Percentiles rank a stretch among this genome's conserved stretches.
Conservation (phyloP, 2,888 invertebrate genomes). For the Parthenolecanium corni region DNA sequence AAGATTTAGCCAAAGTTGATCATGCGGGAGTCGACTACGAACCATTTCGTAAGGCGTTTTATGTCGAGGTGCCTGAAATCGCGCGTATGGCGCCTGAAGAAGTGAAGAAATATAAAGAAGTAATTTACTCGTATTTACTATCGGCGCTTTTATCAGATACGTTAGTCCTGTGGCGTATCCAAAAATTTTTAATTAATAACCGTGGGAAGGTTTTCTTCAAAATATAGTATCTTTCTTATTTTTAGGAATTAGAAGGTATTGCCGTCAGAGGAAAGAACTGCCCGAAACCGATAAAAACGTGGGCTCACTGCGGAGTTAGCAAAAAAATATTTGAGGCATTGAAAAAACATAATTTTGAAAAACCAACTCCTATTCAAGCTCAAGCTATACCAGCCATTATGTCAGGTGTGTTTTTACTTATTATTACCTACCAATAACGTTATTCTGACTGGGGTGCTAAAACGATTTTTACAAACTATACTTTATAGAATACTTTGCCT, state of each 20-base stretch:
- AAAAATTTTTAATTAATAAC: too few species aligned
- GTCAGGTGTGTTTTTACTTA: constrained; percentile 44
- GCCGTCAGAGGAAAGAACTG: constrained; percentile 92
- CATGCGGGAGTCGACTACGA: constrained; percentile 77
- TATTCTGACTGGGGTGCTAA: not conserved
- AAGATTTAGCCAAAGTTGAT: constrained; percentile 88
- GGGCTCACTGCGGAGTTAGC: constrained; percentile 97
- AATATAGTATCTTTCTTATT: constrained; percentile 4
- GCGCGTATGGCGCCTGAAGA: constrained; percentile 79
- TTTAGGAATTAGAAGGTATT: constrained; percentile 78
- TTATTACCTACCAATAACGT: not conserved
- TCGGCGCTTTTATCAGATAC: not conserved
- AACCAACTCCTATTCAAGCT: constrained; percentile 96
- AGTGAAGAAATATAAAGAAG: constrained; percentile 66
- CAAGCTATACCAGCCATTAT: constrained; percentile 96
- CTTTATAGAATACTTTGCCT: not conserved
- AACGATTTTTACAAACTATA: not conserved
- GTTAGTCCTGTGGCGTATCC: too few species aligned
- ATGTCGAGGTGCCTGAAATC: constrained; percentile 94
- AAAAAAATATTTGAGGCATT: constrained; percentile 87
- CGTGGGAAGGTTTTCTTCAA: too few species aligned
- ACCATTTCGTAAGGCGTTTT: constrained; percentile 87
- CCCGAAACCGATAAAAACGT: constrained; percentile 63
- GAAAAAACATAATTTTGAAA: constrained; percentile 81
- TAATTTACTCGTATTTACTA: constrained; percentile 1